These are phyloP conservation scores for Myiothlypis chrysogaster DNA, from an alignment of 2,797 vertebrate species.

Conservation along the genomic window DNA sequence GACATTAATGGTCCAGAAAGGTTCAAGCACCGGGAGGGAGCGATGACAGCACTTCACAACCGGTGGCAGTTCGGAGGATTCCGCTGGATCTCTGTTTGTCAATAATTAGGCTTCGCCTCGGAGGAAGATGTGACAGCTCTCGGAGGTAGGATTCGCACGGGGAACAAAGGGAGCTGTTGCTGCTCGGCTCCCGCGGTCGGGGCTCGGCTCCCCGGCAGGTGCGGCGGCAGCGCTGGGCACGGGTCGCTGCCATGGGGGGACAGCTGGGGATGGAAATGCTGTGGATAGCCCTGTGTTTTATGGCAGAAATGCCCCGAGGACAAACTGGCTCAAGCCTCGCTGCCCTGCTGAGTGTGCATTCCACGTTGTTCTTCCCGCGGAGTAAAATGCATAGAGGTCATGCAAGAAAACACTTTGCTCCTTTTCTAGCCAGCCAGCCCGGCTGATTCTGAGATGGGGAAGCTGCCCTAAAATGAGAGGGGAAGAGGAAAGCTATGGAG, in stretches of 20 bases:
- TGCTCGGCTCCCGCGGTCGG: not conserved
- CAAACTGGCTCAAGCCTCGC: not conserved
- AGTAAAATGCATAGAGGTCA: conserved; percentile 73
- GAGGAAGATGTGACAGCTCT: conserved; percentile 78
- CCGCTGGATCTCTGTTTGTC: conserved; percentile 69
- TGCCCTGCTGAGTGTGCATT: conserved; percentile 58
- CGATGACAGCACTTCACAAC: conserved; percentile 67
- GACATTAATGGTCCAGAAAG: conserved; percentile 72
- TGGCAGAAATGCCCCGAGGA: conserved; percentile 59
- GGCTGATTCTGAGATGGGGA: conserved; percentile 7
- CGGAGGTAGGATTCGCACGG: conserved; percentile 81
- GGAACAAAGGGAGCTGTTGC: conserved; percentile 77
- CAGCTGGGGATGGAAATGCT: not conserved
- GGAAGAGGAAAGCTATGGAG: conserved; percentile 21
- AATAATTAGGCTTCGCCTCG: conserved; percentile 66
- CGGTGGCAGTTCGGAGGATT: conserved; percentile 70
- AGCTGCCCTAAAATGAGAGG: not conserved
- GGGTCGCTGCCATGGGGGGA: not conserved
- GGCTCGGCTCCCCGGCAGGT: not conserved
- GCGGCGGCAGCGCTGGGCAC: conserved; percentile 26
- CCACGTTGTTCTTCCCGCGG: conserved; percentile 40
- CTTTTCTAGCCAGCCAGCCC: not conserved
- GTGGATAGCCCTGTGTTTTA: not conserved
- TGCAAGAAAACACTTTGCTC: conserved; percentile 53
- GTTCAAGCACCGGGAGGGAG: conserved; percentile 68